A percentile compares a stretch with the other conserved stretches of the same genome.
Conservation (phyloP, 1,140 invertebrate genomes). For the Euschistus heros region DNA sequence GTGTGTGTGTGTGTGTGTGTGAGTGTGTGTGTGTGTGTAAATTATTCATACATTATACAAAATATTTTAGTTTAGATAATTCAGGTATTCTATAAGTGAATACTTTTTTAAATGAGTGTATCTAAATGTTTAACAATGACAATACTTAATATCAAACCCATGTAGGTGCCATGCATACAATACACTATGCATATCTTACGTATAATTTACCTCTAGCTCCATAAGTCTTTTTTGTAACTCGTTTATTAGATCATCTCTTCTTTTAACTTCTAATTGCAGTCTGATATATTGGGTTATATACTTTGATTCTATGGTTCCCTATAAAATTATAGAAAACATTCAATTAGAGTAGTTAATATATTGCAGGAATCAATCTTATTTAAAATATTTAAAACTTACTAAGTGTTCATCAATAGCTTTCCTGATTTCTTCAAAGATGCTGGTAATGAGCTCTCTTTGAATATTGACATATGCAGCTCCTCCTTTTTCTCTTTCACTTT, state of each 20-base stretch:
- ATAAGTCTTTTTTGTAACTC: slow-evolving; percentile 59
- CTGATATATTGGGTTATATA: slow-evolving; percentile 51
- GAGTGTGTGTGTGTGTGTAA: too few relatives aligned
- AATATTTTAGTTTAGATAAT: too few relatives aligned
- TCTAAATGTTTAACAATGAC: too few relatives aligned
- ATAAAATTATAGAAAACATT: slow-evolving; percentile 13
- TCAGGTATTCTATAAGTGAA: too few relatives aligned
- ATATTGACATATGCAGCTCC: neutral
- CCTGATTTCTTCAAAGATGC: neutral
- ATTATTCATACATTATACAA: too few relatives aligned
- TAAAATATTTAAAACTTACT: slow-evolving; percentile 40
- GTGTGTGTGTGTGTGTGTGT: too few relatives aligned
- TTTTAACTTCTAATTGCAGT: slow-evolving; percentile 61
- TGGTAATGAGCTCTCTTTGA: neutral
- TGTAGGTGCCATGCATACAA: too few relatives aligned
- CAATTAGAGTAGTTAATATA: neutral
- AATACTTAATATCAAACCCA: too few relatives aligned
- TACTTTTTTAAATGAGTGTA: too few relatives aligned
- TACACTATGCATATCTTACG: too few relatives aligned
- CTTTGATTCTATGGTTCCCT: slow-evolving; percentile 37
- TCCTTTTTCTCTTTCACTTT: neutral
- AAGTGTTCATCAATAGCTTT: slow-evolving; percentile 10
- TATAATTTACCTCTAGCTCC: slow-evolving; percentile 44
- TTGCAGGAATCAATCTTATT: slow-evolving; percentile 19
- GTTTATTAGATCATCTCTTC: slow-evolving; percentile 63